A percentile compares a stretch with the other conserved stretches of the same genome.
phyloP scores from a whole-genome alignment of 1,140 invertebrate genomes.

The Sitobion miscanthi region DNA sequence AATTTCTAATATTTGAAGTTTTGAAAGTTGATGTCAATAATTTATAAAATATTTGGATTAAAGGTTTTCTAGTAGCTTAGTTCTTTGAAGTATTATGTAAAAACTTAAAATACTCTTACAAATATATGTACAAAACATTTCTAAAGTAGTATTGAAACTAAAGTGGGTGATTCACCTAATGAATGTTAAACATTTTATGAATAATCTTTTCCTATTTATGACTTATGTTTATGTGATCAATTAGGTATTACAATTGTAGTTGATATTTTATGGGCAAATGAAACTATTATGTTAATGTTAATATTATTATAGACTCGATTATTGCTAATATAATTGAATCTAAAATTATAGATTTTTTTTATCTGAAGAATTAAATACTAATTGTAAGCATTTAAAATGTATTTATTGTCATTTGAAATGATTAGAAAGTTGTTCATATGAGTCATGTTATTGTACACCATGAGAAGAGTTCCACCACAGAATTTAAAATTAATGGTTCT shows the following conservation, averaged over 20 bases:
- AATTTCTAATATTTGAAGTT: not conserved
- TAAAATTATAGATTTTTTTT: not conserved
- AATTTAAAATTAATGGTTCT: not conserved
- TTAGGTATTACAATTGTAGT: not conserved
- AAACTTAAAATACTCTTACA: not conserved
- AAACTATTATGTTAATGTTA: not conserved
- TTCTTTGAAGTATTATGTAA: not conserved
- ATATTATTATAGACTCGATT: not conserved
- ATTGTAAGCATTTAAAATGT: not conserved
- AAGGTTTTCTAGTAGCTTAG: not conserved
- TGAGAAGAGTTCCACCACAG: not conserved
- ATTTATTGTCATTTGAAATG: not conserved
- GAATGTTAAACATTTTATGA: not conserved
- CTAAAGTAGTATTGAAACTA: not conserved
- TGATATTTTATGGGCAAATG: not conserved
- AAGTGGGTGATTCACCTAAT: not conserved
- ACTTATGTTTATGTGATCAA: not conserved
- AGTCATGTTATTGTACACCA: conserved; percentile 18
- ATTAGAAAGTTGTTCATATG: not conserved
- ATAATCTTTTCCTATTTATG: not conserved
- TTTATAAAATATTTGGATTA: not conserved
- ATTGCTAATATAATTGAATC: not conserved
- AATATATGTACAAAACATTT: not conserved
- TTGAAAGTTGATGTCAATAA: not conserved
- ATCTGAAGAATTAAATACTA: not conserved